Evolutionary conservation across 2,113 vertebrate species (phyloP).

Genomic region (Psephotus haematonotus): DNA sequence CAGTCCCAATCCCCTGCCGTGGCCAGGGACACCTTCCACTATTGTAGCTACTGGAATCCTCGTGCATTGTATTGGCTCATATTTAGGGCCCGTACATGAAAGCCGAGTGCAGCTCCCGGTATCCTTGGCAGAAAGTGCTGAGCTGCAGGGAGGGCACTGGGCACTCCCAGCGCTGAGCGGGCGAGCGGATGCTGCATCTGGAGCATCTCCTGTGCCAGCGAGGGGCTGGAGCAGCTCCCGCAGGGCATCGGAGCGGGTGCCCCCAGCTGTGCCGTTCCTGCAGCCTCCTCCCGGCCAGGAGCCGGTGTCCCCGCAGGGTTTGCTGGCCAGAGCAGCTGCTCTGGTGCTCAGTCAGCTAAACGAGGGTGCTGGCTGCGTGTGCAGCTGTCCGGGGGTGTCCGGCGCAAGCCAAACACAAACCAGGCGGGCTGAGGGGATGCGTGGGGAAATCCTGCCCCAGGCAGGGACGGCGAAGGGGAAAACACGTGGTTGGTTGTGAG

Average conservation of each 20-base stretch:
- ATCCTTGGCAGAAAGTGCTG: not conserved
- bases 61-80: not conserved
- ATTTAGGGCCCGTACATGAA: not conserved
- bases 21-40: not conserved
- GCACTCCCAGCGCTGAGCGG: not conserved
- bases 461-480: not conserved
- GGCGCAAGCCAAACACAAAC: not conserved
- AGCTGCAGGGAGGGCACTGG: not conserved
- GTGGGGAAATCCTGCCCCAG: not conserved
- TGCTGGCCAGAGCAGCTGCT: conserved; percentile 34
- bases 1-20: not conserved
- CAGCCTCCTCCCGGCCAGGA: not conserved
- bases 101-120: rapidly evolving
- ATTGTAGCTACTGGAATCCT: not conserved
- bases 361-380: not conserved
- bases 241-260: not conserved
- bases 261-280: not conserved
- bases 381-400: conserved; percentile 15
- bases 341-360: not conserved
- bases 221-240: not conserved
- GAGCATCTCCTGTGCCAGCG: not conserved
- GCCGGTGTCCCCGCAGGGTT: not conserved
- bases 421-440: not conserved
- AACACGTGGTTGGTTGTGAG: not conserved
- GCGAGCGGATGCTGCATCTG: rapidly evolving